Evolutionary conservation across 1,140 invertebrate species (phyloP), one percentile per base, ranked within the genome.

Genomic region (Chironomus tepperi): DNA sequence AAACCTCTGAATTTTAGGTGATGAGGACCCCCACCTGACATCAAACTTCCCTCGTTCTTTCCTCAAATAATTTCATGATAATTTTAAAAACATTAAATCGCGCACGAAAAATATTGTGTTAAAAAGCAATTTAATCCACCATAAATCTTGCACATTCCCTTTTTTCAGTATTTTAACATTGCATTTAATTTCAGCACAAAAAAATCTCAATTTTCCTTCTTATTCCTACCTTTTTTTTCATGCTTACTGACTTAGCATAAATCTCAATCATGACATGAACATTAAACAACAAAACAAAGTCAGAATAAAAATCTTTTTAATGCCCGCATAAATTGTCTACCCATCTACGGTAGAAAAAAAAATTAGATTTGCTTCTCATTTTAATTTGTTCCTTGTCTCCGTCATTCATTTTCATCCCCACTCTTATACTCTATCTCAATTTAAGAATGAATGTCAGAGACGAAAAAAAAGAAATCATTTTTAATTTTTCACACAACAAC

Each of bases 271-370:
- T 57, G 47, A 57, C 47, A 57, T 57, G 47, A 57, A 57, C 47
- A 57, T 57, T 57, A 57, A n/a, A 57, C 47, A 57, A 57, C 47
- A 57, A 57, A 57, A 57, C 47, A 57, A n/a, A 57, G 47, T 57
- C 47, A 57, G n/a, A 57, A 57, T 47, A 47, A 57, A 57, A 57
- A 57, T 57, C 47, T 57, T 57, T n/a, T 57, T 57, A 57, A n/a
- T 57, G 12, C 47, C 47, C 47, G 47, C 8, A 57, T 57, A 57
- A 57, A 57, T n/a, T 57, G 47, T 57, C n/a, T 57, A n/a, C n/a
- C 47, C n/a, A 57, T 57, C 10, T 57, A n/a, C n/a, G 47, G 47
- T 15, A n/a, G 47, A 57, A n/a, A 57, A 57, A n/a, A 57, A 57
- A 47, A 47, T 47, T 10, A 47, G 15, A 47, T 47, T 47, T 57